Evolutionary conservation across 2,888 invertebrate species (phyloP).

Genomic region (Toxonevra muliebris): DNA sequence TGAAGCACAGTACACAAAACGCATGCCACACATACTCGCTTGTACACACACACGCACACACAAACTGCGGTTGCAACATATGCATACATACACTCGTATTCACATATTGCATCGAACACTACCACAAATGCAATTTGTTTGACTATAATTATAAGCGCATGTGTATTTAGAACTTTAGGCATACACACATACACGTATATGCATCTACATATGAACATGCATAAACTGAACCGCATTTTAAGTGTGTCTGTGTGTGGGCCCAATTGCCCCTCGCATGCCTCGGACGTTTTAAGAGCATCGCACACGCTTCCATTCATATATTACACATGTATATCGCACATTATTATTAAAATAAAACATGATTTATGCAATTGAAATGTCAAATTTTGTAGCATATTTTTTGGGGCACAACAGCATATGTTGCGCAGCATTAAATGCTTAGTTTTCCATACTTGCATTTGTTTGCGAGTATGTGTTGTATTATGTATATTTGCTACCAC

Average conservation of each 20-base stretch:
- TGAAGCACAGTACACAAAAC: conserved; percentile 6
- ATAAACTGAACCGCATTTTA: not conserved
- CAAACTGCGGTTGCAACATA: not conserved
- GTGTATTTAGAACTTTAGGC: not conserved
- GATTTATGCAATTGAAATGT: too few relatives aligned
- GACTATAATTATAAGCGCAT: conserved; percentile 21
- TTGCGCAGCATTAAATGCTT: too few relatives aligned
- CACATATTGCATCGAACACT: not conserved
- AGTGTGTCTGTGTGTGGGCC: conserved; percentile 1
- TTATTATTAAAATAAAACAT: too few relatives aligned
- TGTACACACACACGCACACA: not conserved
- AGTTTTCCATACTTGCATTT: too few relatives aligned
- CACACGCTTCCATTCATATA: too few relatives aligned
- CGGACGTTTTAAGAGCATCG: too few relatives aligned
- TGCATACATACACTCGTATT: not conserved
- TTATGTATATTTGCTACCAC: too few relatives aligned
- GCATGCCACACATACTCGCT: not conserved
- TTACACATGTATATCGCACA: too few relatives aligned
- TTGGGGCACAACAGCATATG: too few relatives aligned
- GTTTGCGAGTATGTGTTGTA: too few relatives aligned
- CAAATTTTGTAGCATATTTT: too few relatives aligned
- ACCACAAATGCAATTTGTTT: conserved; percentile 22
- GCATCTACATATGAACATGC: not conserved
- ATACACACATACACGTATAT: not conserved
- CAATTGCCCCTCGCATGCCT: too few relatives aligned